A percentile compares a stretch with the other conserved stretches of the same genome.
These are phyloP conservation scores for Sthenelais limicola DNA, from an alignment of 2,888 invertebrate species.

Conservation along the genomic window DNA sequence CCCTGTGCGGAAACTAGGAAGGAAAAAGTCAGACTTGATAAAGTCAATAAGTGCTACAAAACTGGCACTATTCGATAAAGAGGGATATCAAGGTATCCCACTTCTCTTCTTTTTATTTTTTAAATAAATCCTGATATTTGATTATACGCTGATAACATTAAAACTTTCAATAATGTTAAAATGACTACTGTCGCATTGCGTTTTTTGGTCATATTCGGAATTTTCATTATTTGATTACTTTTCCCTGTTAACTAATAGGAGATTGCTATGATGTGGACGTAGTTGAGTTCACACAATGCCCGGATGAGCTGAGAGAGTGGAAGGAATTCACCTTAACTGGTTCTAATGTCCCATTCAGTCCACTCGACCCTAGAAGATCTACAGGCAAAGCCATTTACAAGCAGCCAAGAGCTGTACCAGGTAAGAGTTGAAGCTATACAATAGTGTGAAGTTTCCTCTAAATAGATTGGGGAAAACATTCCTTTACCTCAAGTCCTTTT, in stretches of 20 bases:
- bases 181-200: too few relatives aligned
- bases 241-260: too few relatives aligned
- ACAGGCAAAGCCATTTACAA: not conserved
- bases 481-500: too few relatives aligned
- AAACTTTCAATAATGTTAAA: too few relatives aligned
- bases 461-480: too few relatives aligned
- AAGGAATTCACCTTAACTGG: conserved; percentile 61
- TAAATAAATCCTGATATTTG: too few relatives aligned
- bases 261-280: not conserved
- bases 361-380: conserved; percentile 59
- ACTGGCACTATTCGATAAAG: conserved; percentile 6
- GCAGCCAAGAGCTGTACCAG: conserved; percentile 16
- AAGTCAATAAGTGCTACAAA: not conserved
- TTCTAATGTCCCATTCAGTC: conserved; percentile 63
- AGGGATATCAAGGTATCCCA: not conserved
- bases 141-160: too few relatives aligned
- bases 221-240: too few relatives aligned
- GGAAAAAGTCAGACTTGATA: conserved; percentile 4
- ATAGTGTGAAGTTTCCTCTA: too few relatives aligned
- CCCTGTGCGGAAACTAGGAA: not conserved
- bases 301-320: conserved; percentile 60
- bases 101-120: too few relatives aligned
- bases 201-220: too few relatives aligned
- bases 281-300: conserved; percentile 29
- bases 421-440: too few relatives aligned